Evolutionary conservation across 2,113 vertebrate genomes (phyloP).

Genomic region (Cygnus atratus): DNA sequence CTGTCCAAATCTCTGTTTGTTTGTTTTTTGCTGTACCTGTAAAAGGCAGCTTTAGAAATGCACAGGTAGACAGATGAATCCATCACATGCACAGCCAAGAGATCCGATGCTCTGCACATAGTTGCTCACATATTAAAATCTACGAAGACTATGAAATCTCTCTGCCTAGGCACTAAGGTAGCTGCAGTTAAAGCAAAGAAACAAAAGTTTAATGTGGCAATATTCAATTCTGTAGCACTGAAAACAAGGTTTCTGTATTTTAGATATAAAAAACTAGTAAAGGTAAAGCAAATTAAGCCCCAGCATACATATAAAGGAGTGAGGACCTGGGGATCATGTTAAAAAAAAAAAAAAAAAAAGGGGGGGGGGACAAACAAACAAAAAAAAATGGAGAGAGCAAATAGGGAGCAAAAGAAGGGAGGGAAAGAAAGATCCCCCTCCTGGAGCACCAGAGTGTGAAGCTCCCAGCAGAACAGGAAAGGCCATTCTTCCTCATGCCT

Average conservation of each 20-base stretch:
- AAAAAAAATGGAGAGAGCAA: not conserved
- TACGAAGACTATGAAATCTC: not conserved
- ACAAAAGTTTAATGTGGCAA: not conserved
- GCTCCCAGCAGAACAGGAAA: not conserved
- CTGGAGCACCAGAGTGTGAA: not conserved
- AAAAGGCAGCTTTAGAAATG: not conserved
- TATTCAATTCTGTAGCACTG: not conserved
- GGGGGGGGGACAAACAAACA: not conserved
- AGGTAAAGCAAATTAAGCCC: not conserved
- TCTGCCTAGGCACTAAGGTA: not conserved
- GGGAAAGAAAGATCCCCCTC: not conserved
- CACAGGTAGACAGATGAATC: not conserved
- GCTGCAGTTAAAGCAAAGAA: not conserved
- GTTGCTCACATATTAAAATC: not conserved
- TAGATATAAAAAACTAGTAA: not conserved
- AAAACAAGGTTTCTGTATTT: not conserved
- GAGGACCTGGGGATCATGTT: not conserved
- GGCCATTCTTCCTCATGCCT: not conserved
- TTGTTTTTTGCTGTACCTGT: not conserved
- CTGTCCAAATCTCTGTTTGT: not conserved
- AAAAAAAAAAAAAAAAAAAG: not conserved
- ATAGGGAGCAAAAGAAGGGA: not conserved
- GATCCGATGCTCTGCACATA: not conserved
- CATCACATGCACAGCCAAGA: not conserved
- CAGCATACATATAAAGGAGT: not conserved